These are phyloP conservation scores for Pomatorhinus ruficollis DNA, from an alignment of 2,113 vertebrate genomes.

Conservation along the genomic window DNA sequence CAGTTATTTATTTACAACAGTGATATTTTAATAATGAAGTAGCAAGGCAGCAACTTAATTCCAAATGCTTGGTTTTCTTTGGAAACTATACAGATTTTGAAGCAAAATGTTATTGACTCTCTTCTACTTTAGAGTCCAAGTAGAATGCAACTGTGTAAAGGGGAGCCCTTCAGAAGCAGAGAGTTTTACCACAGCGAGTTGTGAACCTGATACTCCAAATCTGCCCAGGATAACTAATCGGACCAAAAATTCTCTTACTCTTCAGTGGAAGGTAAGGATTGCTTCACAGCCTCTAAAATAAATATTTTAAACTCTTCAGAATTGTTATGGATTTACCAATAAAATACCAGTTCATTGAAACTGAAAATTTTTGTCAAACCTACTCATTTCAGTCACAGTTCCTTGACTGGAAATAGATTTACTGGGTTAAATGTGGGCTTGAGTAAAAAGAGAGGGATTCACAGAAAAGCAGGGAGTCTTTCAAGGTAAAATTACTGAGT, in stretches of 20 bases:
- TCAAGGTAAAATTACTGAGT: background rate
- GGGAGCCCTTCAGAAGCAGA: slow-evolving; percentile 87
- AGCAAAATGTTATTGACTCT: background rate
- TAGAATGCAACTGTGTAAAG: slow-evolving; percentile 84
- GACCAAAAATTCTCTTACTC: slow-evolving; percentile 90
- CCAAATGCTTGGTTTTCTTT: background rate
- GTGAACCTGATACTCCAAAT: slow-evolving; percentile 90
- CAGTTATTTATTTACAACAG: background rate
- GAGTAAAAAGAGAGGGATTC: background rate
- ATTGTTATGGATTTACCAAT: background rate
- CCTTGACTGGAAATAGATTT: background rate
- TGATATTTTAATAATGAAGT: background rate
- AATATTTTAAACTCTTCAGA: background rate
- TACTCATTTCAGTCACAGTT: background rate
- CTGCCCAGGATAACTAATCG: slow-evolving; percentile 89
- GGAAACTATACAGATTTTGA: background rate
- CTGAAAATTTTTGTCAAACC: background rate
- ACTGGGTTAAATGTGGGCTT: background rate
- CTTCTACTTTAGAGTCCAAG: slow-evolving; percentile 83
- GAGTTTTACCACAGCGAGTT: slow-evolving; percentile 90
- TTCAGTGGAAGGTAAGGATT: slow-evolving; percentile 91
- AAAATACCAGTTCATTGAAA: background rate
- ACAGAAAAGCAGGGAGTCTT: background rate
- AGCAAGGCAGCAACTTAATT: background rate
- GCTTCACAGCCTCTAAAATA: background rate